Conservation (phyloP, 1,140 invertebrate species). For the Rhagoletis pomonella region DNA sequence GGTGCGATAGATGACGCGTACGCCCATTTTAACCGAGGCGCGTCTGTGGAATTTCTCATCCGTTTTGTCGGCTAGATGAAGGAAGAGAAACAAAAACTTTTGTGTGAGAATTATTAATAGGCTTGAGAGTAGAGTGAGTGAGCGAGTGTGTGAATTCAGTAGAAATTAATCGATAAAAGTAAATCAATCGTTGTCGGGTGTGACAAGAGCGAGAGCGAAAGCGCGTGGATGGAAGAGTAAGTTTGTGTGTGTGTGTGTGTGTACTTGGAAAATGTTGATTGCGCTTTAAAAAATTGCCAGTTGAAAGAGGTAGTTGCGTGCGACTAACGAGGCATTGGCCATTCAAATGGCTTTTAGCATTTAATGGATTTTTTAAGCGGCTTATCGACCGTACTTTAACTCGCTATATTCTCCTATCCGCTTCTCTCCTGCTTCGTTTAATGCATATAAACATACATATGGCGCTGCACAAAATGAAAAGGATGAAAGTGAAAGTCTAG, state of each 20-base stretch:
- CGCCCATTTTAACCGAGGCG: constrained; percentile 71
- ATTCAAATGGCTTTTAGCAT: constrained; percentile 32
- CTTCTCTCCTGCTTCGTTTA: too few relatives aligned
- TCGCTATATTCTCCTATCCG: too few relatives aligned
- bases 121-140: not conserved
- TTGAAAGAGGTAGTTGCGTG: not conserved
- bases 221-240: not conserved
- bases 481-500: too few relatives aligned
- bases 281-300: constrained; percentile 30
- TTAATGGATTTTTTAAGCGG: constrained; percentile 23
- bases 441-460: not conserved
- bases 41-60: constrained; percentile 72
- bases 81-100: not conserved
- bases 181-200: not conserved
- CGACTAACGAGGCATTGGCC: constrained; percentile 34
- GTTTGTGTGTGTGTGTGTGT: not conserved
- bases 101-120: not conserved
- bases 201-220: not conserved
- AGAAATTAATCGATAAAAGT: not conserved
- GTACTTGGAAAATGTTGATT: not conserved
- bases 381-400: not conserved
- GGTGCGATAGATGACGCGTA: constrained; percentile 71
- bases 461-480: too few relatives aligned
- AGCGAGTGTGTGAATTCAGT: not conserved
- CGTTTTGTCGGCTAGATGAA: constrained; percentile 67